These are phyloP conservation scores for Zhengitettix transpicula DNA, from an alignment of 2,888 invertebrate genomes.

Conservation along the genomic window DNA sequence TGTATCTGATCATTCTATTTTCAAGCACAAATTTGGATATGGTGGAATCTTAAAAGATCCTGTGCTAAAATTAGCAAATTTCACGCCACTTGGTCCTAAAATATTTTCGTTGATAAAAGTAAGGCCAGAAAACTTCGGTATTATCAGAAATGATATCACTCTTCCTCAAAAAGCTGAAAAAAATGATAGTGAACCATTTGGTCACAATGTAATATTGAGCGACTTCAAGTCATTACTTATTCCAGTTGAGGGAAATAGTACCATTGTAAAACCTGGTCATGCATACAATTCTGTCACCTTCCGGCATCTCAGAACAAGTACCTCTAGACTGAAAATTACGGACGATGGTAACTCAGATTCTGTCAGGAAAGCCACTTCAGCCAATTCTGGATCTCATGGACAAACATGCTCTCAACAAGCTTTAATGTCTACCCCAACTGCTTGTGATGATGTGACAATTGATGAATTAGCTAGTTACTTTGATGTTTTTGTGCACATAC, in stretches of 20 bases:
- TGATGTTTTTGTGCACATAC: conserved; percentile 89
- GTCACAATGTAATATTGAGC: not conserved
- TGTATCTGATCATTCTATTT: conserved; percentile 1
- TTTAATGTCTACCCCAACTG: conserved; percentile 32
- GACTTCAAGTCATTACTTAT: conserved; percentile 8
- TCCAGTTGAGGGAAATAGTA: not conserved
- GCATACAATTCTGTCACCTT: conserved; percentile 5
- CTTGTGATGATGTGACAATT: conserved; percentile 61
- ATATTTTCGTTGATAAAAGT: conserved; percentile 1
- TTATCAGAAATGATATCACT: too few relatives aligned
- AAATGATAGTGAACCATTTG: not conserved
- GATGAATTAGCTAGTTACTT: conserved; percentile 92
- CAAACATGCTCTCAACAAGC: conserved; percentile 62
- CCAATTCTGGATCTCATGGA: not conserved
- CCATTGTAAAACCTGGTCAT: not conserved
- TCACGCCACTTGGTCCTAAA: not conserved
- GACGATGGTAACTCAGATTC: not conserved
- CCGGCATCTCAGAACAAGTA: not conserved
- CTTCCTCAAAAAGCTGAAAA: not conserved
- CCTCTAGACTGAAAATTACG: not conserved
- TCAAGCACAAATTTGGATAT: not conserved
- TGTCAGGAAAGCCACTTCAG: not conserved
- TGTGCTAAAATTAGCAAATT: conserved; percentile 4
- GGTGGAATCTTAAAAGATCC: conserved; percentile 6
- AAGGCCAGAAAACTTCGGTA: not conserved